phyloP scores from a whole-genome alignment of 64 coral and sea anemone species.

The Hydrozoanthus tunicans region DNA sequence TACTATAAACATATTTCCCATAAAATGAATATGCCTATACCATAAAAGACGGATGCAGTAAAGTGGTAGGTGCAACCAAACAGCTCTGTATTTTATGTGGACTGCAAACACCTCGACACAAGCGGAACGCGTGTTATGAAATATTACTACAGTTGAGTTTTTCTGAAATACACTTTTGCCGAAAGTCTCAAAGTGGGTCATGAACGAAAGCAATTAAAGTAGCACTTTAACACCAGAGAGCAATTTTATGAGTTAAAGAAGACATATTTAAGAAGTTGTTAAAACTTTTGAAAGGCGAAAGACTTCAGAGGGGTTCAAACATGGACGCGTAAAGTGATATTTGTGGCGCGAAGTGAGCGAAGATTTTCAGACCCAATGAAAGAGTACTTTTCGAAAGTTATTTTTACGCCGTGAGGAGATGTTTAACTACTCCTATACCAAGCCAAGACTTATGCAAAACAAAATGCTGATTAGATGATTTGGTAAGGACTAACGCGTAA shows the following conservation, averaged over 20 bases:
- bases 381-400: background rate
- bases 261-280: background rate
- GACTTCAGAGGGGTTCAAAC: background rate
- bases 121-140: background rate
- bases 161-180: background rate
- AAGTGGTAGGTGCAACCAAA: too few species aligned
- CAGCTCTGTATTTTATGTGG: too few species aligned
- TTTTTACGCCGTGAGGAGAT: background rate
- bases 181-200: background rate
- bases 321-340: background rate
- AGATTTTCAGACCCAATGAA: background rate
- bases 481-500: conserved; percentile 8
- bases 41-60: too few species aligned
- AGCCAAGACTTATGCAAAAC: background rate
- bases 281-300: background rate
- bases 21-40: too few species aligned
- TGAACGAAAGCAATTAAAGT: background rate
- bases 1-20: too few species aligned
- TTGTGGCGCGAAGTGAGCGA: background rate
- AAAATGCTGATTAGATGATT: conserved; percentile 14
- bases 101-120: too few species aligned
- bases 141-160: background rate
- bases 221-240: background rate
- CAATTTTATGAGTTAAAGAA: background rate
- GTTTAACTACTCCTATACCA: conserved; percentile 28